These are phyloP conservation scores for Arctia plantaginis DNA, from an alignment of 2,888 invertebrate genomes.

Conservation along the genomic window DNA sequence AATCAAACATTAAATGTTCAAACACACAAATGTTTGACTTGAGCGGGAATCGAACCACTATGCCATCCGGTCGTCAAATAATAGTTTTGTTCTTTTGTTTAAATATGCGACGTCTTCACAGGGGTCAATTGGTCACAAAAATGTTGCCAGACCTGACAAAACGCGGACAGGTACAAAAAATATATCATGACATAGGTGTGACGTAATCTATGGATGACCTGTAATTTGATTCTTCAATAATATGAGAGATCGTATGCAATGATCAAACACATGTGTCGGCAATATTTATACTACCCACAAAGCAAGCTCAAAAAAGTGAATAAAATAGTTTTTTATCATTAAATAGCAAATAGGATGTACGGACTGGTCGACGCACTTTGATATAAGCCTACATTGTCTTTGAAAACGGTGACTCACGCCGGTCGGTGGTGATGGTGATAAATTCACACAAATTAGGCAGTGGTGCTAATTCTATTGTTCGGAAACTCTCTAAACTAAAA, in stretches of 20 bases:
- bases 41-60: no score
- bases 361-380: constrained; percentile 1
- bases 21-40: no score
- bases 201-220: background rate
- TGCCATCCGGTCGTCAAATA: no score
- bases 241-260: constrained; percentile 6
- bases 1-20: no score
- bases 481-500: no score
- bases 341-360: background rate
- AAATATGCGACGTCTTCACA: no score
- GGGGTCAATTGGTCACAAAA: no score
- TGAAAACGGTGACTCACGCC: background rate
- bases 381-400: background rate
- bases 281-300: constrained; percentile 14
- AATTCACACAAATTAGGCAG: background rate
- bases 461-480: no score
- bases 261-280: constrained; percentile 6
- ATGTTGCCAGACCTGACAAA: no score
- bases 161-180: no score
- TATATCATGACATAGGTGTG: background rate
- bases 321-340: constrained; percentile 1
- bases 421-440: background rate
- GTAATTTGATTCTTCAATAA: background rate
- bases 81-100: no score
- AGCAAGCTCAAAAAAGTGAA: constrained; percentile 5